phyloP scores from a whole-genome alignment of 2,888 invertebrate species.

The Agriopis marginaria region DNA sequence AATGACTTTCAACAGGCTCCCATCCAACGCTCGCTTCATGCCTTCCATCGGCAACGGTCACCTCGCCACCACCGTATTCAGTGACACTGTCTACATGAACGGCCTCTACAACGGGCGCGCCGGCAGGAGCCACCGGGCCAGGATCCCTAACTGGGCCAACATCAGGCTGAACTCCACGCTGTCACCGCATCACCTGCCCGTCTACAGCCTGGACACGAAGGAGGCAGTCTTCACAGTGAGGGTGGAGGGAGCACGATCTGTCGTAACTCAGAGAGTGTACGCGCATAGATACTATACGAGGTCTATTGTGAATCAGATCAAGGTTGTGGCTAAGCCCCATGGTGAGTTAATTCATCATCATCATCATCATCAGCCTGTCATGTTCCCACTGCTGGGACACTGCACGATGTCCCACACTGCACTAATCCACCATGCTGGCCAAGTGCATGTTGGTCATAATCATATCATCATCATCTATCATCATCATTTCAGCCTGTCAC shows the following conservation, averaged over 20 bases:
- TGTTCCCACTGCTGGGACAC: no score
- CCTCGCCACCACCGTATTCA: conserved; percentile 85
- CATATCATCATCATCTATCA: no score
- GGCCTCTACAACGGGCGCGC: conserved; percentile 86
- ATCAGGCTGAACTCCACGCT: conserved; percentile 80
- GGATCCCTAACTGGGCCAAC: conserved; percentile 87
- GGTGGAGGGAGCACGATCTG: conserved; percentile 77
- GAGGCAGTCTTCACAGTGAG: conserved; percentile 79
- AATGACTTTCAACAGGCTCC: conserved; percentile 70
- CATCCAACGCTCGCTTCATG: conserved; percentile 85
- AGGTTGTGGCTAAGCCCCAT: conserved; percentile 76
- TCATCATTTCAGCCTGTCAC: no score
- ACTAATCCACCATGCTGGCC: no score
- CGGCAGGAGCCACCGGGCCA: conserved; percentile 86
- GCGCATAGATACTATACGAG: conserved; percentile 82
- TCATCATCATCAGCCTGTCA: no score
- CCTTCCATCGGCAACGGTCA: conserved; percentile 87
- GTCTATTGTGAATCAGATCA: conserved; percentile 80
- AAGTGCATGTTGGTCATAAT: no score
- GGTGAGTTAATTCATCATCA: conserved; percentile 45
- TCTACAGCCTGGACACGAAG: conserved; percentile 79
- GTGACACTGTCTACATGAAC: conserved; percentile 87
- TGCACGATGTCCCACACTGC: no score
- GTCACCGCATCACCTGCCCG: conserved; percentile 67
- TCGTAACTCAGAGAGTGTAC: conserved; percentile 80